These are phyloP conservation scores for Sorex araneus DNA, from an alignment of 2,113 vertebrate species.

Conservation along the genomic window DNA sequence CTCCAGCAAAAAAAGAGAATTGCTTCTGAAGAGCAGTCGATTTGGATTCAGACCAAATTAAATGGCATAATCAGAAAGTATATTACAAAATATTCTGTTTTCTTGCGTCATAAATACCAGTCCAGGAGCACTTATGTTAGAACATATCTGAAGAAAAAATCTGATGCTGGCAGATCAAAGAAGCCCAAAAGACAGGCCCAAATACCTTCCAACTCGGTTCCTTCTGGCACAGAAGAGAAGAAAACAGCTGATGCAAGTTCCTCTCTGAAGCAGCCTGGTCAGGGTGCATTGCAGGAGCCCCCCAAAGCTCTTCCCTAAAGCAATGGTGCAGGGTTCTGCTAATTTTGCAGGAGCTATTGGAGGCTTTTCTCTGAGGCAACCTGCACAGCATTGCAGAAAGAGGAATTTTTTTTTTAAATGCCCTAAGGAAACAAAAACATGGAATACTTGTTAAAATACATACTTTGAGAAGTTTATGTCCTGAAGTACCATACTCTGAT, in stretches of 20 bases:
- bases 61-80: slow-evolving; percentile 84
- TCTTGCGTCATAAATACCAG: slow-evolving; percentile 76
- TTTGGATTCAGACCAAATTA: slow-evolving; percentile 84
- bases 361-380: slow-evolving; percentile 74
- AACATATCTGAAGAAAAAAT: slow-evolving; percentile 83
- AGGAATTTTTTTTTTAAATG: too few relatives aligned
- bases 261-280: slow-evolving; percentile 39
- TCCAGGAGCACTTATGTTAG: slow-evolving; percentile 79
- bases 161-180: slow-evolving; percentile 78
- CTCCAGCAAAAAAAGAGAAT: slow-evolving; percentile 73
- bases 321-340: not conserved
- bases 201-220: slow-evolving; percentile 66
- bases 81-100: slow-evolving; percentile 76
- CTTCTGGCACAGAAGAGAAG: slow-evolving; percentile 68
- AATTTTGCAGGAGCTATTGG: not conserved
- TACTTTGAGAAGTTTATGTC: slow-evolving; percentile 76
- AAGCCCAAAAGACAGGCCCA: slow-evolving; percentile 75
- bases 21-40: slow-evolving; percentile 70
- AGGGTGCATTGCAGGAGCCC: not conserved
- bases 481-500: slow-evolving; percentile 72
- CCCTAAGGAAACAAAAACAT: slow-evolving; percentile 63
- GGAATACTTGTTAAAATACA: slow-evolving; percentile 71
- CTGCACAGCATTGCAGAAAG: slow-evolving; percentile 43
- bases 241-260: slow-evolving; percentile 57
- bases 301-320: too few relatives aligned